A percentile compares a stretch with the other conserved stretches of the same genome.
These are phyloP conservation scores for Cygnus buccinator DNA, from an alignment of 2,113 vertebrate genomes.

Conservation along the genomic window DNA sequence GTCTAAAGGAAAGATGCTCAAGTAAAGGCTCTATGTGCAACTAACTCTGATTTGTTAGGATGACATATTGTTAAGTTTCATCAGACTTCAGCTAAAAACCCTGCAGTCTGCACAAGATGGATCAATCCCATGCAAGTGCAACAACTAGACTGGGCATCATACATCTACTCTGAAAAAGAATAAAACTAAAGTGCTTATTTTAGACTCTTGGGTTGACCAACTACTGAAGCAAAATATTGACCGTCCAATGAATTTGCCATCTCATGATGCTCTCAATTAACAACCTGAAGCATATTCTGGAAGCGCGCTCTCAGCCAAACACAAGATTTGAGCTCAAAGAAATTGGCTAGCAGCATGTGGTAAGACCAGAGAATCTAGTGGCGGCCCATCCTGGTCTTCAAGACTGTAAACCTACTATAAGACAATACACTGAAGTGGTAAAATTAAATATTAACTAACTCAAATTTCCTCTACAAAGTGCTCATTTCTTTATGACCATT, in stretches of 20 bases:
- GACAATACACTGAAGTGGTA: background rate
- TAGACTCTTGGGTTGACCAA: background rate
- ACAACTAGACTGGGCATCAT: background rate
- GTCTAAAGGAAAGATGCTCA: background rate
- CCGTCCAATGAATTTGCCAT: background rate
- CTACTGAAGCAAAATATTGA: background rate
- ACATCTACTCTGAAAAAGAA: background rate
- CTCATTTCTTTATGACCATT: fast-evolving
- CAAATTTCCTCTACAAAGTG: background rate
- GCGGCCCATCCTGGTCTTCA: background rate
- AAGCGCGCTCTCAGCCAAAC: background rate
- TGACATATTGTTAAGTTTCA: background rate
- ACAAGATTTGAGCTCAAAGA: background rate
- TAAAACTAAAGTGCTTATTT: background rate
- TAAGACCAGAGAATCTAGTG: background rate
- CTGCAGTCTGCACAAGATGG: background rate
- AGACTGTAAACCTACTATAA: background rate
- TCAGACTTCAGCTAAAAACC: background rate
- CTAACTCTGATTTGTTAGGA: background rate
- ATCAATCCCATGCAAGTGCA: background rate
- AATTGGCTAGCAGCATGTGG: background rate
- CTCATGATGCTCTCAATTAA: background rate
- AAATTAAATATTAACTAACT: background rate
- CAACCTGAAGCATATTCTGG: background rate
- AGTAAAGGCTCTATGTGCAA: background rate